Evolutionary conservation across 2,888 invertebrate species (phyloP), one percentile per base, ranked within the genome.

Genomic region (Syrphus vitripennis): DNA sequence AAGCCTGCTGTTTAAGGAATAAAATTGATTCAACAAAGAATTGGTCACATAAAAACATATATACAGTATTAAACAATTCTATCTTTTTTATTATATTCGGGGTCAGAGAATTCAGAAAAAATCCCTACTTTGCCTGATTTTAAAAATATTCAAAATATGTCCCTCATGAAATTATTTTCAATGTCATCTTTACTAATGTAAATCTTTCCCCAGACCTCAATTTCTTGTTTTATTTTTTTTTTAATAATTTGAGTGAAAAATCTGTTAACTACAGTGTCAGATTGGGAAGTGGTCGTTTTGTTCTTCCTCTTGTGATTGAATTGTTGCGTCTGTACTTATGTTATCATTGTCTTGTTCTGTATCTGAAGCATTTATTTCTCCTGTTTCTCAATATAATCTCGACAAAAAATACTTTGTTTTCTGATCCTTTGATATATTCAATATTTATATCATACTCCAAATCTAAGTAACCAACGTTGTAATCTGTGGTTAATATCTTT

Each of bases 51-150:
- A n/a, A n/a, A n/a, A n/a, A n/a, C n/a, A n/a, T n/a, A n/a, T n/a
- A n/a, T n/a, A n/a, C n/a, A 42, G 70, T 80, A 45, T 77, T 45
- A 59, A 76, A 87, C 24, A 87, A 29, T 59, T 83, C 59, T 34
- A 82, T 84, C 45, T 74, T 75, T 48, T 71, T 40, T 61, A 14
- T 80, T 81, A 53, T 81, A 81, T 59, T 75, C 24, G 26, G 12
- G 50, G 29, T 88, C 81, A 59, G 34, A 16, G 12, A 87, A 16
- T 37, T 87, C 74, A 1, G 74, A 75, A 55, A 42, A 87, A 21
- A 86, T 87, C 12, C 83, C 84, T 26, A 77, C 29, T 69, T n/a
- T 59, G 6, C 77, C 48, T 59, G 57, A 59, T 10, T 29, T 42
- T 34, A 87, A 45, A 50, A 76, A 31, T 45, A 53, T 50, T 19